Base-by-base conservation (phyloP, 2,888 invertebrate species). In the Clitarchus hookeri region DNA sequence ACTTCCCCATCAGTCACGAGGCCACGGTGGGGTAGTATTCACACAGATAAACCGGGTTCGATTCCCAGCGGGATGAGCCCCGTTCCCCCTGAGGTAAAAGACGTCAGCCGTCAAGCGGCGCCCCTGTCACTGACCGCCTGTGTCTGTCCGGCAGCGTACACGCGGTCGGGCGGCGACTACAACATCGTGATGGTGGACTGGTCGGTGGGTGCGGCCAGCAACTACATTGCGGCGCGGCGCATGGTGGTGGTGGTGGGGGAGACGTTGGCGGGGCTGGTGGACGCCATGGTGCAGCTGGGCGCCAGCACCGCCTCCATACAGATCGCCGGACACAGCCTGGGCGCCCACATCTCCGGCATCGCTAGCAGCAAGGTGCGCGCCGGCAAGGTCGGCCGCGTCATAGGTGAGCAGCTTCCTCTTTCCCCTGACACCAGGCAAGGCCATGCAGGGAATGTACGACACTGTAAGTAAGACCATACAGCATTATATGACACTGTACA, bases 141-240 rank as follows among this genome's bases (percentile, higher is more conserved):
- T 36, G 36, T 36, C 36, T 36, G 36, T 8, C 65, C 65, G 8
- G 65, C 82, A 82, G 82, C 82, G 9, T 82, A 82, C 82, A 23
- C 27, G 27, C 44, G 19, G 27, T 82, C 82, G 3, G 82, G 82
- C 44, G 84, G 48, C 26, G 84, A 44, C 26, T 44, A 44, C 44
- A 84, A 84, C 26, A 44, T 84, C 16, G 44, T 84, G 44, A 84
- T 84, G 84, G 48, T 84, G 54, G 84, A 84, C 84, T 84, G 84
- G 84, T 53, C 53, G 23, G 48, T 48, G 4, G 53, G 53, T 4
- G 84, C 84, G 16, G 44, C 53, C 48, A 84, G 44, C 54, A 44
- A 44, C 26, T 84, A 84, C 13, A 19, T 26, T 4, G 25, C 13
- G 9, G 36, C 44, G 16, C 84, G 84, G 16, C 44, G 44, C 26